These are phyloP conservation scores for Xestoiulus laeticollis DNA, from an alignment of 2,888 invertebrate species.

Conservation along the genomic window DNA sequence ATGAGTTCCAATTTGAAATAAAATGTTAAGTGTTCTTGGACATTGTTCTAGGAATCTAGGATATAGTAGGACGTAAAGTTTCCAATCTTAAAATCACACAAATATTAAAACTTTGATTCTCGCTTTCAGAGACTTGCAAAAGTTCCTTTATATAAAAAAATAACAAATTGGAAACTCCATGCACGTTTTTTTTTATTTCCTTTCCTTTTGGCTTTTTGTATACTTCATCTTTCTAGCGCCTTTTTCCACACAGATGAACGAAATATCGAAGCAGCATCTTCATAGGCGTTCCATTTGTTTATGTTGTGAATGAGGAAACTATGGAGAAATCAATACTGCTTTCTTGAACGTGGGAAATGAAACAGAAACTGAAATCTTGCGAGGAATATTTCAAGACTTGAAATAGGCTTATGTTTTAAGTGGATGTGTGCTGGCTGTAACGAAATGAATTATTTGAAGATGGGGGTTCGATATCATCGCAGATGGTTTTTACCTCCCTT, in stretches of 20 bases:
- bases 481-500: neutral
- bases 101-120: no score
- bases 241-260: neutral
- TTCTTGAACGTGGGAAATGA: slow-evolving; percentile 11
- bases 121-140: neutral
- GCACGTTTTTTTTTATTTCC: neutral
- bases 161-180: neutral
- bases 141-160: neutral
- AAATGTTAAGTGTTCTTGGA: no score
- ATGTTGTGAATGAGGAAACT: neutral
- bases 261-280: neutral
- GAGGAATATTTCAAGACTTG: neutral
- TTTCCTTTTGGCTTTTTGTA: neutral
- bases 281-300: neutral
- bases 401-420: slow-evolving; percentile 34
- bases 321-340: slow-evolving; percentile 9
- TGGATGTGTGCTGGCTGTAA: neutral
- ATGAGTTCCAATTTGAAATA: no score
- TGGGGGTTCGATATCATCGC: neutral
- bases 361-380: slow-evolving; percentile 28
- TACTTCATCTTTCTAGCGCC: neutral
- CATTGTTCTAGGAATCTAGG: no score
- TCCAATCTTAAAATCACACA: no score
- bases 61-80: no score
- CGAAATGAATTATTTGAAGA: neutral